Evolutionary conservation across 1,140 invertebrate genomes (phyloP), one percentile per base, ranked within the genome.

Genomic region (Micrasema minimum): DNA sequence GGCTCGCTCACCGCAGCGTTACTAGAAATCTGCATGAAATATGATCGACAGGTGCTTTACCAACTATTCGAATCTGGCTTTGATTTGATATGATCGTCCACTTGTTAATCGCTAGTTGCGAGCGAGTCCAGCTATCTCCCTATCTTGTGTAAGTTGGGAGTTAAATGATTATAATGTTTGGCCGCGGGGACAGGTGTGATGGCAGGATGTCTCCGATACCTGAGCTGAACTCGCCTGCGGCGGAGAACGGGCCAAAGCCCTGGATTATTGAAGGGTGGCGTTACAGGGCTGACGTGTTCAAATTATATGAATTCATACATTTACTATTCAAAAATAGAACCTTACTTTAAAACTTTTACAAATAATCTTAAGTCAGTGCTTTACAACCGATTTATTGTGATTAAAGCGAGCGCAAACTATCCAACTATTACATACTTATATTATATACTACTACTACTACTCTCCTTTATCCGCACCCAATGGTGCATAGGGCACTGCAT

Each of bases 171-270:
- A n/a, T 51, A 22, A 22, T 51, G 11, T 51, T 51, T 23, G 20
- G 48, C 20, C 20, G 5, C 37, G 55, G 37, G 14, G 18, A 59
- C 55, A 59, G 55, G 55, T 59, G 55, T 59, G 55, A 37, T 55
- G 26, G 55, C 55, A 59, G 55, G 55, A 59, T 59, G 55, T 59
- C 37, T 59, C 35, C 37, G 55, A 59, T 59, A 59, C 55, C 55
- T 59, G 55, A 59, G 55, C 55, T 38, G 35, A 41, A 35, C 53
- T 38, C 51, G 4, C 14, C 31, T 51, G 12, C 22, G 31, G 37
- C 26, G 53, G 53, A 14, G 37, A 14, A 14, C 35, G 35, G 55
- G 37, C 55, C 55, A 59, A 59, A 59, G 55, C 18, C 55, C 55
- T 43, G 55, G 12, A 20, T 59, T 59, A 22, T 1, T 43, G 55